Evolutionary conservation across 2,797 vertebrate species (phyloP), one percentile per base, ranked within the genome.

Genomic region (Acipenser transmontanus): DNA sequence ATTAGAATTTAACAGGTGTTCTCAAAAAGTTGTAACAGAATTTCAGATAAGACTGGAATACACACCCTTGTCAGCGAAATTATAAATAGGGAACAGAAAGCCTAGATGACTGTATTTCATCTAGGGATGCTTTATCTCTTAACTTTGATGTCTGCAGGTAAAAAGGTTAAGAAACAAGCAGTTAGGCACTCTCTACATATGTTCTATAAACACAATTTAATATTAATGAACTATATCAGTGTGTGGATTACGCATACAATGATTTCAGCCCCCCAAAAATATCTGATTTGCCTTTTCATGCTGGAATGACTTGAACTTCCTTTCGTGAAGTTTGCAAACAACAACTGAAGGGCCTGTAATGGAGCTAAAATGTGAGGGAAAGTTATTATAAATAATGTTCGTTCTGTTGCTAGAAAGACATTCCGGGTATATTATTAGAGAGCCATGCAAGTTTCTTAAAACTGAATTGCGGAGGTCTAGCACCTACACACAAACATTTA

Each of bases 1-100:
- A 86, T 83, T 83, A 87, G 82, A 89, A 88, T 88, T 84, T 81
- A 90, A 87, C 81, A 88, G 81, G 84, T 85, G 78, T 81, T 89
- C 77, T 71, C 73, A 68, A 84, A 73, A 88, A 87, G 82, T 88
- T 82, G 73, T 80, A 87, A 89, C 67, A 82, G 84, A 92, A 91
- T 86, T 85, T 76, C 76, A 62, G 74, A 86, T 88, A 82, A 88
- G 68, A 69, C 79, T 79, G 69, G 71, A 80, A 74, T 75, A 81
- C 75, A 81, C 70, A 80, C 84, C 76, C 64, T 77, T 81, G 78
- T 85, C 80, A 81, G 84, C 80, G 80, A 75, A 85, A 82, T 85
- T 88, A 87, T 67, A 87, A 81, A 85, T 69, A 76, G 74, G 81
- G 85, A 87, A 87, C 71, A 71, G 72, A 85, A 81, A 77, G 75